Evolutionary conservation across 92 coral and sea anemone genomes (phyloP), one percentile per base, ranked within the genome.

Genomic region (Phymanthus crucifer): DNA sequence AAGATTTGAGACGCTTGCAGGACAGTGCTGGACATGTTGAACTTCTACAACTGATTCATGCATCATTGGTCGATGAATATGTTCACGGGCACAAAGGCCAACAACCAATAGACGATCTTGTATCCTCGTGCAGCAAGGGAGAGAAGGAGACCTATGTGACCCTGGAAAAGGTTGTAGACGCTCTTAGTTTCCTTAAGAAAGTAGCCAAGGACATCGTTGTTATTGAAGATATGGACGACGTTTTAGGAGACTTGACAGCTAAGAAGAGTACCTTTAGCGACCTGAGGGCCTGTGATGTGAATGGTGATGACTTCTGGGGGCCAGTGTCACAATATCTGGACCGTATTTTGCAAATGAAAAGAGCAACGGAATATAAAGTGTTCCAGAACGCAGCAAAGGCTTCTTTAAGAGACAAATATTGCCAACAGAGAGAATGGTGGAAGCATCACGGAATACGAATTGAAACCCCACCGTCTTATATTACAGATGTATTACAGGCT

Each of bases 381-480:
- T 64, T 61, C 23, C 18, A 40, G 46, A 77, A 77, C 36, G 81
- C 81, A 14, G 81, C 72, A 6, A 16, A 61, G 18, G 33, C 8
- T 16, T 31, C 21, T 77, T 43, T 77, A 29, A n/a, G 10, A 40
- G 45, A 40, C 6, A 35, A 12, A 31, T 75, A 56, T 34, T 12
- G 17, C 27, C 17, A 23, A 11, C 32, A 4, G 27, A 6, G 32
- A 9, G 14, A 8, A 58, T 0, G 26, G 14, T 16, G 19, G 64
- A 23, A 61, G 68, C 68, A 4, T 26, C 12, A 21, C 34, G 14
- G 34, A 17, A 61, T 23, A 3, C 4, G 24, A 50, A 50, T 50
- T 57, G 12, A 26, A 26, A 4, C 9, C 32, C 17, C 0, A 26
- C 32, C 9, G 1, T 61, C 23, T 29, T 61, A 11, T 34, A 61